These are phyloP conservation scores for Drosophila flavopinicola DNA, from an alignment of 2,888 invertebrate genomes.

Conservation along the genomic window DNA sequence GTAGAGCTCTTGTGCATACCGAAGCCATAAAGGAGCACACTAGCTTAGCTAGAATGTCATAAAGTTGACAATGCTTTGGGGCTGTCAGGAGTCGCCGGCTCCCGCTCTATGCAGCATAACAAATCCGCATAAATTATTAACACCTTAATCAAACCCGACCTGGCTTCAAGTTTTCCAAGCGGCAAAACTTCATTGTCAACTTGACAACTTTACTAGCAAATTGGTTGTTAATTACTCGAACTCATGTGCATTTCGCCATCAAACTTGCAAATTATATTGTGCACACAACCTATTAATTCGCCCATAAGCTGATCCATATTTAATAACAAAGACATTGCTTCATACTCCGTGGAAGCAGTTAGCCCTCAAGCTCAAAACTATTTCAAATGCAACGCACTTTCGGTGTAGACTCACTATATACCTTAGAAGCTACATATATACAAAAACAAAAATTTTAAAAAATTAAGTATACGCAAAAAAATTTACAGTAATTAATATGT, in stretches of 20 bases:
- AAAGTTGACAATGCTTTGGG: slow-evolving; percentile 70
- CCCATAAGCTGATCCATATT: slow-evolving; percentile 1
- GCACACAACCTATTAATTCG: slow-evolving; percentile 6
- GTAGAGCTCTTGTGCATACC: slow-evolving; percentile 61
- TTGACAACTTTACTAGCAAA: slow-evolving; percentile 64
- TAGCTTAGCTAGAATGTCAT: slow-evolving; percentile 56
- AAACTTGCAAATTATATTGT: slow-evolving; percentile 33
- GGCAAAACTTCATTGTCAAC: slow-evolving; percentile 60
- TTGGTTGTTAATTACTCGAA: slow-evolving; percentile 73
- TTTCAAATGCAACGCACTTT: too few species aligned
- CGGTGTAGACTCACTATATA: too few species aligned
- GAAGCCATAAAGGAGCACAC: slow-evolving; percentile 42
- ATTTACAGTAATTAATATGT: too few species aligned
- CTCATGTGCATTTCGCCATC: slow-evolving; percentile 41
- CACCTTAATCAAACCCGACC: slow-evolving; percentile 68
- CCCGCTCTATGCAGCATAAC: slow-evolving; percentile 38
- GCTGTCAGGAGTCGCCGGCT: slow-evolving; percentile 14
- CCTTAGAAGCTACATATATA: too few species aligned
- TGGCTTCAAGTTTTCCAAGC: background rate
- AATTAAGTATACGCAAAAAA: too few species aligned
- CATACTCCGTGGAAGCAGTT: too few species aligned
- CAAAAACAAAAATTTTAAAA: too few species aligned
- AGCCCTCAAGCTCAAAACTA: too few species aligned
- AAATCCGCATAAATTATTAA: slow-evolving; percentile 67
- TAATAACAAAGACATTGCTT: too few species aligned